A percentile compares a stretch with the other conserved stretches of the same genome.
Evolutionary conservation across 1,140 invertebrate species (phyloP).

Genomic region (Solenopsis fugax): DNA sequence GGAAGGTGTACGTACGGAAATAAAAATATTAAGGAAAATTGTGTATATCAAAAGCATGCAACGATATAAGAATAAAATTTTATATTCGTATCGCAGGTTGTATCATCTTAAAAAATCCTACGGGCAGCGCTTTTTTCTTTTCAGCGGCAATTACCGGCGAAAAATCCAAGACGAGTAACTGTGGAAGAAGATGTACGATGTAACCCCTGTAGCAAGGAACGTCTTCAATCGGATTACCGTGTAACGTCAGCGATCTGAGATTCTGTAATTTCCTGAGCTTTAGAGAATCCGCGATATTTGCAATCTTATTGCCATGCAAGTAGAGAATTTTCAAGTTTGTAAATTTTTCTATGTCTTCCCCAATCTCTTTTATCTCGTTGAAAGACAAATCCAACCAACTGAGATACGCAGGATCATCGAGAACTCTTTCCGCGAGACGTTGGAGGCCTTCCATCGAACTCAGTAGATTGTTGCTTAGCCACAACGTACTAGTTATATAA

Average conservation of each 20-base stretch:
- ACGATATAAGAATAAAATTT: constrained; percentile 70
- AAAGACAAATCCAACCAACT: constrained; percentile 88
- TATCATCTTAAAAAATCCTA: constrained; percentile 78
- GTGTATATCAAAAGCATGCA: constrained; percentile 64
- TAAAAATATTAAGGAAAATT: neutral
- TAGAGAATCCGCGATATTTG: constrained; percentile 81
- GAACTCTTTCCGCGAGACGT: constrained; percentile 79
- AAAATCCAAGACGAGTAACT: constrained; percentile 86
- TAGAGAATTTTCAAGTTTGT: constrained; percentile 84
- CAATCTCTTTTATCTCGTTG: constrained; percentile 86
- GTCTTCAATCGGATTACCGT: constrained; percentile 87
- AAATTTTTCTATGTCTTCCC: constrained; percentile 82
- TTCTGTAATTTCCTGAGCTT: constrained; percentile 84
- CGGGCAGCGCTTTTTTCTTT: constrained; percentile 77
- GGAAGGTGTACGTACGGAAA: too few relatives aligned
- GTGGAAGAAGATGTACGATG: constrained; percentile 85
- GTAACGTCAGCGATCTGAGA: constrained; percentile 86
- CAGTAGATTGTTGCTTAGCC: constrained; percentile 87
- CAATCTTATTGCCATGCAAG: constrained; percentile 87
- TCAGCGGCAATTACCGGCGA: constrained; percentile 82
- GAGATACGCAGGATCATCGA: constrained; percentile 84
- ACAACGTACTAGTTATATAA: constrained; percentile 86
- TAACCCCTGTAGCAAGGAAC: constrained; percentile 84
- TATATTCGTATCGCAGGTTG: constrained; percentile 69
- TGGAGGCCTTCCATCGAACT: constrained; percentile 82